These are phyloP conservation scores for Scaptomyza hsui DNA, from an alignment of 1,140 invertebrate genomes.

Conservation along the genomic window DNA sequence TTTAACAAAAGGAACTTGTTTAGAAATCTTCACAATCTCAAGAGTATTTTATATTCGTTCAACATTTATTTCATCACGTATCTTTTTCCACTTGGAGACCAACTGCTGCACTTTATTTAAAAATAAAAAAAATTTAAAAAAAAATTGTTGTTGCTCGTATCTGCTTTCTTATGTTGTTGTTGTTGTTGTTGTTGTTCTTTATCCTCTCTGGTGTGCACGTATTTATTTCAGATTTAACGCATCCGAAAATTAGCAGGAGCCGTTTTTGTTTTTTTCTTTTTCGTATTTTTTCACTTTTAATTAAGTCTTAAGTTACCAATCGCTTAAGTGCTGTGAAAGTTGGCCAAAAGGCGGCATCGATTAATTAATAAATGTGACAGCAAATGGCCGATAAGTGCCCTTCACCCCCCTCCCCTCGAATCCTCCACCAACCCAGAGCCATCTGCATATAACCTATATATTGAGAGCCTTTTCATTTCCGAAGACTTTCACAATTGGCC, in stretches of 20 bases:
- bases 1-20: too few species aligned
- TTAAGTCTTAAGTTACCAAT: slow-evolving; percentile 75
- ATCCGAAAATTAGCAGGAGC: slow-evolving; percentile 62
- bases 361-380: slow-evolving; percentile 82
- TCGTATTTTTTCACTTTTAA: slow-evolving; percentile 44
- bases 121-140: too few species aligned
- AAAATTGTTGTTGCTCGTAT: not conserved
- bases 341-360: slow-evolving; percentile 50
- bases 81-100: slow-evolving; percentile 8
- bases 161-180: slow-evolving; percentile 18
- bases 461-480: too few species aligned
- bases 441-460: slow-evolving; percentile 9
- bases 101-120: slow-evolving; percentile 34
- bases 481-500: slow-evolving; percentile 44
- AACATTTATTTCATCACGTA: not conserved
- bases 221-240: slow-evolving; percentile 75
- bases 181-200: slow-evolving; percentile 36
- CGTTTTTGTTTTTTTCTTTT: slow-evolving; percentile 27
- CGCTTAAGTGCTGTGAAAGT: slow-evolving; percentile 59
- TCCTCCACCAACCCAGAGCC: too few species aligned
- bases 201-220: slow-evolving; percentile 23
- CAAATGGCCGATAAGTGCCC: slow-evolving; percentile 73
- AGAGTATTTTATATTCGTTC: slow-evolving; percentile 6
- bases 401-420: too few species aligned
- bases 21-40: too few species aligned